phyloP scores from a whole-genome alignment of 1,140 invertebrate genomes.

The Glomeris maerens region DNA sequence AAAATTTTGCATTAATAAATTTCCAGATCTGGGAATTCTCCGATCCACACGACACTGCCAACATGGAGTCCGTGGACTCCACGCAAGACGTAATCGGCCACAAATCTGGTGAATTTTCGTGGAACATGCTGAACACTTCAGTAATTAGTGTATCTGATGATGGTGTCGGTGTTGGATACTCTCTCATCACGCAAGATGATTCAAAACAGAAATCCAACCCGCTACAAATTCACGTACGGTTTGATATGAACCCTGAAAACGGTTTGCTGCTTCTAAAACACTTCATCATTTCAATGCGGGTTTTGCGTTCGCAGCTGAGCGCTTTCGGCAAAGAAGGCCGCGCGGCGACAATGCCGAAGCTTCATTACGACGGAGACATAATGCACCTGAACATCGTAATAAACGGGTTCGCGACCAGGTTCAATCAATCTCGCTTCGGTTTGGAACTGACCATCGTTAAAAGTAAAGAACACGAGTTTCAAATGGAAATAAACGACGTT shows the following conservation, averaged over 20 bases:
- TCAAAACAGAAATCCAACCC: no score
- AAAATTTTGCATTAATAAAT: background rate
- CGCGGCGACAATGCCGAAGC: constrained; percentile 35
- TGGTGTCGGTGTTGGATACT: no score
- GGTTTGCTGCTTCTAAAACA: background rate
- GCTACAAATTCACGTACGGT: no score
- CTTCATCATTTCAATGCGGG: background rate
- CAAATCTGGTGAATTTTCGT: no score
- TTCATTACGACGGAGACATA: constrained; percentile 46
- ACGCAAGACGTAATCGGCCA: no score
- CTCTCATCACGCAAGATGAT: no score
- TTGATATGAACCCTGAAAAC: no score
- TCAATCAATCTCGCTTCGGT: constrained; percentile 41
- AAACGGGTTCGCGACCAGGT: constrained; percentile 37
- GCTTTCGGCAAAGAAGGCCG: constrained; percentile 16
- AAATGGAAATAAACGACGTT: no score
- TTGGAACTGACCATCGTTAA: constrained; percentile 37
- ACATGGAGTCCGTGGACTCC: no score
- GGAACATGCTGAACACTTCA: no score
- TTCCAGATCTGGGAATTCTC: background rate
- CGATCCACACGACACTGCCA: background rate
- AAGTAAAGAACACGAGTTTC: constrained; percentile 29
- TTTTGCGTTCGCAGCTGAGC: background rate
- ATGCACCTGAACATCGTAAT: constrained; percentile 45
- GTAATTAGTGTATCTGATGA: no score